phyloP scores from a whole-genome alignment of 2,113 vertebrate species.

The Charina bottae region DNA sequence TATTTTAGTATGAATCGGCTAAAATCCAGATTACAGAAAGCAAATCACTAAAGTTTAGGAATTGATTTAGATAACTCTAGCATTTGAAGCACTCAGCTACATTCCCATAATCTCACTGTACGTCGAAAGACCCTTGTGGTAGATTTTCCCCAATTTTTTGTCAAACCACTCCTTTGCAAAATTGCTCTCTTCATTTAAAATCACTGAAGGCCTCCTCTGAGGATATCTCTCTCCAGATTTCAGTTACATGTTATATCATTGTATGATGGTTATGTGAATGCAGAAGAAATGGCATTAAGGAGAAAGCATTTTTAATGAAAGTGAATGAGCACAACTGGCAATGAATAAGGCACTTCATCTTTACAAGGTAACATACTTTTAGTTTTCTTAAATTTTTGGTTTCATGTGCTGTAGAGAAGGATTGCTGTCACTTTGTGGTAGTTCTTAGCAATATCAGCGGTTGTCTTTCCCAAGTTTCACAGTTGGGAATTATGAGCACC shows the following conservation, averaged over 20 bases:
- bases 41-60: slow-evolving; percentile 6
- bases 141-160: neutral
- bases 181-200: neutral
- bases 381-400: neutral
- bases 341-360: neutral
- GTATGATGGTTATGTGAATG: neutral
- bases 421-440: neutral
- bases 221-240: neutral
- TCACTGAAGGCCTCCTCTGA: neutral
- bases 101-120: neutral
- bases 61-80: neutral
- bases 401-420: neutral
- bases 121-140: neutral
- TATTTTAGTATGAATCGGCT: neutral
- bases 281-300: neutral
- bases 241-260: neutral
- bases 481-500: neutral
- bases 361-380: neutral
- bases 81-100: neutral
- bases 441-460: neutral
- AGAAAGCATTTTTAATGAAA: neutral
- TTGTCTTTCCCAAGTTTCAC: neutral
- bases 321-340: neutral
- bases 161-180: neutral
- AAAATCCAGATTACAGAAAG: neutral